Conservation (phyloP, 64 coral and sea anemone genomes). For the Montipora efflorescens region DNA sequence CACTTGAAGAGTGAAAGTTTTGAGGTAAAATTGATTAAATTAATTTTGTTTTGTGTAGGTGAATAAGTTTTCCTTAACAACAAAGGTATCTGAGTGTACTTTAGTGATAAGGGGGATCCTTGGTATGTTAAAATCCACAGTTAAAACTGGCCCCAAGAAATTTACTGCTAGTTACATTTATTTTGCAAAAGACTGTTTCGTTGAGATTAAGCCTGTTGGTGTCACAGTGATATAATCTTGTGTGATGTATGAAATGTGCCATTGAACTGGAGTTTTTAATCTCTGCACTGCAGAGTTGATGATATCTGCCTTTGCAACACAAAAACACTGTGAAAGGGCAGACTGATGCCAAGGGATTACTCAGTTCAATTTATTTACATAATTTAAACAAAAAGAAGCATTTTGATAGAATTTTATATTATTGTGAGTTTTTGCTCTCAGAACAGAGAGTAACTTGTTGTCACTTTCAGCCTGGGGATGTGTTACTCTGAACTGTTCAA, state of each 20-base stretch:
- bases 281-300: background rate
- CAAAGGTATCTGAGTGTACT: no score
- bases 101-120: no score
- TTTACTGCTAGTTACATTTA: no score
- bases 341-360: background rate
- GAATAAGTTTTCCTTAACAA: no score
- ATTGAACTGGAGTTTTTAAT: background rate
- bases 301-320: conserved; percentile 42
- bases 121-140: no score
- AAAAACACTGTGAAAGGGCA: background rate
- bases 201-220: background rate
- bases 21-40: no score
- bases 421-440: background rate
- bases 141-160: no score
- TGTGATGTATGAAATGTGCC: background rate
- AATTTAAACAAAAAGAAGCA: background rate
- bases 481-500: background rate
- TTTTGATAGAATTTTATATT: background rate
- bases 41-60: no score
- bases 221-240: background rate
- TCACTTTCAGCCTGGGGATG: background rate
- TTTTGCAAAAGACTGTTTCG: background rate
- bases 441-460: background rate
- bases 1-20: no score
- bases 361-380: background rate